Conservation (phyloP, 2,888 invertebrate genomes). For the Caenorhabditis imperialis region DNA sequence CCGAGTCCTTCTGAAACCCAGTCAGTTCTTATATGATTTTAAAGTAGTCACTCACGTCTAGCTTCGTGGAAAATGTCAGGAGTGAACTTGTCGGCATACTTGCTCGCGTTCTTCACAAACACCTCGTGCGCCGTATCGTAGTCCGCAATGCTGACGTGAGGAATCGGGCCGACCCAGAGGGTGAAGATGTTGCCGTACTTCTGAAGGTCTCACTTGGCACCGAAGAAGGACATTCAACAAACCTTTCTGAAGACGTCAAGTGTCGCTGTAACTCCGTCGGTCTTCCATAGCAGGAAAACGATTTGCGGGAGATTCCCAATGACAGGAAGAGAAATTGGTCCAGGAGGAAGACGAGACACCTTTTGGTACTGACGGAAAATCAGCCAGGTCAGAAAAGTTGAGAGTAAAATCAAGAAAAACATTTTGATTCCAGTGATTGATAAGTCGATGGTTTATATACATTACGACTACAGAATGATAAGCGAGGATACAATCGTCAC, state of each 20-base stretch:
- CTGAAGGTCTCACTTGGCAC: too few species aligned
- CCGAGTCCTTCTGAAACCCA: conserved; percentile 22
- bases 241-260: conserved; percentile 22
- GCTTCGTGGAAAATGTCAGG: conserved; percentile 1
- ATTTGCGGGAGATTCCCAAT: conserved; percentile 37
- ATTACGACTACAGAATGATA: too few species aligned
- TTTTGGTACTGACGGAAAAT: conserved; percentile 13
- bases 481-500: too few species aligned
- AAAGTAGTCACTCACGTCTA: not conserved
- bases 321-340: too few species aligned
- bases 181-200: conserved; percentile 3
- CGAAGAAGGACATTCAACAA: too few species aligned
- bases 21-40: too few species aligned
- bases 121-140: conserved; percentile 4
- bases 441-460: too few species aligned
- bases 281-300: conserved; percentile 8
- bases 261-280: conserved; percentile 15
- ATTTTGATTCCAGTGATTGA: too few species aligned
- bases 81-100: not conserved
- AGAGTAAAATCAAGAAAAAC: too few species aligned
- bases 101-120: not conserved
- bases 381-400: too few species aligned
- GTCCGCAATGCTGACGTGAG: conserved; percentile 6
- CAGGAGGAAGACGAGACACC: conserved; percentile 11
- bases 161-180: not conserved